phyloP scores from a whole-genome alignment of 2,888 invertebrate species.

The Eupithecia tripunctaria region DNA sequence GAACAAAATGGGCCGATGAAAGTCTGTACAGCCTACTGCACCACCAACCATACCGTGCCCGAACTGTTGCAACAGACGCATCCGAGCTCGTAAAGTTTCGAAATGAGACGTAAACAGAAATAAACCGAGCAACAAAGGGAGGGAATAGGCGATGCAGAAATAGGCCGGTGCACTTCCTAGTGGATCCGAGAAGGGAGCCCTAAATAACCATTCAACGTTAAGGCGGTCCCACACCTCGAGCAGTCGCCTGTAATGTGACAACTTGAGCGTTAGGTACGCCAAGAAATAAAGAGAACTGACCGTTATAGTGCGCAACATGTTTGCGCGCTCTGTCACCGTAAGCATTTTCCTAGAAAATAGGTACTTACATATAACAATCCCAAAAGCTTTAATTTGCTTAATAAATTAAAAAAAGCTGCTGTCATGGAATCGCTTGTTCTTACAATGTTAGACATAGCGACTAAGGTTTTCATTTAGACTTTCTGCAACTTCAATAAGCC shows the following conservation, averaged over 20 bases:
- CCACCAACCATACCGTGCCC: constrained; percentile 28
- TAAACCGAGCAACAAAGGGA: constrained; percentile 80
- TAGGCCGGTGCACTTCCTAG: constrained; percentile 76
- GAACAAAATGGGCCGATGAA: not conserved
- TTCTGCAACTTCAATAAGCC: not conserved
- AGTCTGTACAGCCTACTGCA: constrained; percentile 14
- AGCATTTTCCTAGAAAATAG: too few relatives aligned
- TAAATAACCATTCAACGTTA: constrained; percentile 55
- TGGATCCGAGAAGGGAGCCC: constrained; percentile 62
- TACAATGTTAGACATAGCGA: not conserved
- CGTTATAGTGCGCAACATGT: not conserved
- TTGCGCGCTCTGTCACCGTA: too few relatives aligned
- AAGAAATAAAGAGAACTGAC: not conserved
- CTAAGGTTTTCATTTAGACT: not conserved
- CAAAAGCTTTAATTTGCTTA: too few relatives aligned
- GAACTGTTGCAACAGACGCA: constrained; percentile 71
- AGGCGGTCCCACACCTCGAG: not conserved
- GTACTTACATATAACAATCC: too few relatives aligned
- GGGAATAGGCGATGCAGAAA: constrained; percentile 59
- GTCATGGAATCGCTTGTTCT: too few relatives aligned
- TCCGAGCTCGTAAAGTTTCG: constrained; percentile 79
- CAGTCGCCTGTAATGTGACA: not conserved
- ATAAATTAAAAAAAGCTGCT: too few relatives aligned
- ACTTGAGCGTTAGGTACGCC: not conserved
- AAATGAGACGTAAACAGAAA: constrained; percentile 81